Conservation (phyloP, 2,888 invertebrate species). For the Drosophila cognata region DNA sequence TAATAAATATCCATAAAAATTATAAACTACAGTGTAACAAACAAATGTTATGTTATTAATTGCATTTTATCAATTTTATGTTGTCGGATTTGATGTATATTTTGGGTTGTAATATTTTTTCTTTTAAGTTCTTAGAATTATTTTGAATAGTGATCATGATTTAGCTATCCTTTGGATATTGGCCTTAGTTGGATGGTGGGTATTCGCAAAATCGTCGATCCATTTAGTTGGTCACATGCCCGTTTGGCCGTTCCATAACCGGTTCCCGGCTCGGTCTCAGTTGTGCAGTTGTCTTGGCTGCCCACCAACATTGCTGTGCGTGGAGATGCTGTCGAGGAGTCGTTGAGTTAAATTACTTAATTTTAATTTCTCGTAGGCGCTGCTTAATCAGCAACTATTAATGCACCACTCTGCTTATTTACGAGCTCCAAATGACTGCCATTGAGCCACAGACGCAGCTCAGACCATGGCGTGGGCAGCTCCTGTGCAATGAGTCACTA, state of each 20-base stretch:
- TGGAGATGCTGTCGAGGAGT: conserved; percentile 11
- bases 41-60: not conserved
- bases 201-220: not conserved
- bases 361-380: conserved; percentile 74
- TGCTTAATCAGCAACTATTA: conserved; percentile 85
- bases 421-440: conserved; percentile 82
- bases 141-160: not conserved
- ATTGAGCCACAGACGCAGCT: conserved; percentile 49
- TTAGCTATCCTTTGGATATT: not conserved
- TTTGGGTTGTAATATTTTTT: no score
- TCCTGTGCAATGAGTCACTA: conserved; percentile 46
- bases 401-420: conserved; percentile 83
- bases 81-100: no score
- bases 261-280: conserved; percentile 23
- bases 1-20: not conserved
- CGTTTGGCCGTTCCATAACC: conserved; percentile 13
- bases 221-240: not conserved
- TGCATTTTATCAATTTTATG: not conserved
- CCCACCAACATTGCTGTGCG: conserved; percentile 35
- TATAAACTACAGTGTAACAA: not conserved
- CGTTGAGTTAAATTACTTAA: conserved; percentile 71
- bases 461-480: conserved; percentile 23
- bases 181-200: not conserved
- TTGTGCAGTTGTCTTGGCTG: not conserved
- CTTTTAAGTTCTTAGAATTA: not conserved